Percentiles rank a stretch among this genome's conserved stretches.
These are phyloP conservation scores for Rotaria sp. DNA, from an alignment of 2,888 invertebrate species.

Conservation along the genomic window DNA sequence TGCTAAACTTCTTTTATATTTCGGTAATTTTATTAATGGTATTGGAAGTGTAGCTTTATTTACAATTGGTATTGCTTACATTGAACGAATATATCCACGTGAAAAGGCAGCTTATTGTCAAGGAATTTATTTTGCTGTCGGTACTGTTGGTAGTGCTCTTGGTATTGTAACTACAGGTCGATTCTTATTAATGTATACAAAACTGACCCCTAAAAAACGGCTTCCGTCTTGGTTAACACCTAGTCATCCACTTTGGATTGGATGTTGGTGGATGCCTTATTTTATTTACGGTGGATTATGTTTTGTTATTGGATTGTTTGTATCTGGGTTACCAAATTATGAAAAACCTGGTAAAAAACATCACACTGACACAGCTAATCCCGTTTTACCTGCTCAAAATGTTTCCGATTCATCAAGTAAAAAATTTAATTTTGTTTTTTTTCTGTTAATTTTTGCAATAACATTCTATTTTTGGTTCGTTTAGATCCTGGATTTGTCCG, in stretches of 20 bases:
- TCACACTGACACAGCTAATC: no score
- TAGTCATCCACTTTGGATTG: constrained; percentile 7
- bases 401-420: not conserved
- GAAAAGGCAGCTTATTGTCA: constrained; percentile 34
- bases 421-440: not conserved
- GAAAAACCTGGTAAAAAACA: constrained; percentile 9
- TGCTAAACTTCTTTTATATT: constrained; percentile 31
- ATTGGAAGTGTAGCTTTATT: constrained; percentile 37
- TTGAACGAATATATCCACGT: constrained; percentile 34
- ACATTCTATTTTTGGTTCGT: not conserved
- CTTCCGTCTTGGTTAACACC: constrained; percentile 19
- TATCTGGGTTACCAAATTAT: not conserved
- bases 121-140: constrained; percentile 38
- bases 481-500: not conserved
- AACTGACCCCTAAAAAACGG: not conserved
- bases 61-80: constrained; percentile 34
- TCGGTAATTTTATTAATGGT: constrained; percentile 34
- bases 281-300: not conserved
- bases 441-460: not conserved
- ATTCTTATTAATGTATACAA: constrained; percentile 32
- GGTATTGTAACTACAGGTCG: constrained; percentile 36
- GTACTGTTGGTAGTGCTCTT: constrained; percentile 33
- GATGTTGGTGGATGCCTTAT: constrained; percentile 26
- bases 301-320: not conserved
- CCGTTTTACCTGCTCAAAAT: not conserved